A percentile compares a stretch with the other conserved stretches of the same genome.
Evolutionary conservation across 2,113 vertebrate species (phyloP).

Genomic region (Spea multiplicata): DNA sequence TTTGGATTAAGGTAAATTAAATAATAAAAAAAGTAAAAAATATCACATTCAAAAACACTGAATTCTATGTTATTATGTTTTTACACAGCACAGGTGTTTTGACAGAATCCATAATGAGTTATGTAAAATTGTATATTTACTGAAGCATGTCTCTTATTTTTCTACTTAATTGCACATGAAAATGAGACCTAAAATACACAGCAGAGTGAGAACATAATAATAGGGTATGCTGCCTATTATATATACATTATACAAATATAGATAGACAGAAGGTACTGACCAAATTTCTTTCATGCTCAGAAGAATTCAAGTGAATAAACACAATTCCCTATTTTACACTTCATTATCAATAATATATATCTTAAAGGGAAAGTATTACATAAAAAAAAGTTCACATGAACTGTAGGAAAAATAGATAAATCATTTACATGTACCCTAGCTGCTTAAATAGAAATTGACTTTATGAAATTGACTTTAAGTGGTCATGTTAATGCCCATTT

Average conservation of each 20-base stretch:
- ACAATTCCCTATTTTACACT: slow-evolving; percentile 13
- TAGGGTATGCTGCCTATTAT: slow-evolving; percentile 27
- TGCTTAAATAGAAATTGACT: no score
- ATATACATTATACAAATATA: slow-evolving; percentile 14
- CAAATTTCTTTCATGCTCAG: not conserved
- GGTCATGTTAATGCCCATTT: no score
- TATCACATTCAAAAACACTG: not conserved
- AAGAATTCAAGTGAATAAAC: not conserved
- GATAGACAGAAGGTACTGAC: slow-evolving; percentile 5
- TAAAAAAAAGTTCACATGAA: no score
- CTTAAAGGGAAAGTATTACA: not conserved
- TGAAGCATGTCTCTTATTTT: slow-evolving; percentile 36
- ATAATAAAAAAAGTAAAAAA: no score
- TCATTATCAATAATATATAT: not conserved
- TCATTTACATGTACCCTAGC: no score
- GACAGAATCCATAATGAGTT: slow-evolving; percentile 13
- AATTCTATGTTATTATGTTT: not conserved
- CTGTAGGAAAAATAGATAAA: no score
- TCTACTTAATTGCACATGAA: slow-evolving; percentile 39
- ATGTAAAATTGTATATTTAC: slow-evolving; percentile 32
- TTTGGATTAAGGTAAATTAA: no score
- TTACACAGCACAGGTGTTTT: slow-evolving; percentile 21
- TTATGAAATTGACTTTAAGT: no score
- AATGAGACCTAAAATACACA: slow-evolving; percentile 37
- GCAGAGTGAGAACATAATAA: slow-evolving; percentile 17